Evolutionary conservation across 1,140 invertebrate species (phyloP), one percentile per base, ranked within the genome.

Genomic region (Habropoda laboriosa): DNA sequence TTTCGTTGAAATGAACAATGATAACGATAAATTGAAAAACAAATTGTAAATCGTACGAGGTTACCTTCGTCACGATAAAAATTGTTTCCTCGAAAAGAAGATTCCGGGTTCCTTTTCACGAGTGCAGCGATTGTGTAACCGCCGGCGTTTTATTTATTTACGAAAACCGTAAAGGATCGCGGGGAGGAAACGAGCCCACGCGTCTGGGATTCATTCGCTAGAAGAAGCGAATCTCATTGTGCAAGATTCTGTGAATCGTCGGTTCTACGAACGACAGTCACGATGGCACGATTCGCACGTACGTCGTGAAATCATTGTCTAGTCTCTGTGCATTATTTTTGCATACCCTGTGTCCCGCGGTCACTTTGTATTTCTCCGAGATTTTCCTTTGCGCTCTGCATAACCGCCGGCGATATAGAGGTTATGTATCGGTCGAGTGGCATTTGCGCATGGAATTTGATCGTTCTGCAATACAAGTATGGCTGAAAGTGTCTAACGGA

Each of bases 191-290:
- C 8, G 18, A 27, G 21, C 32, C 24, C 35, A 5, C 21, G 38
- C 6, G 13, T 38, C 32, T 35, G 38, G n/a, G 58, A 64, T 66
- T 32, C n/a, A 32, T 27, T 63, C 35, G 35, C 13, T 16, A 53
- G 35, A 75, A 27, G 27, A n/a, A n/a, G n/a, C n/a, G n/a, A 24
- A 66, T 66, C 72, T 66, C 61, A 57, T 76, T 76, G 61, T 76
- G 73, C 38, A 76, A 76, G 73, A 67, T 67, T 67, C 73, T 67
- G 61, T 76, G 73, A 76, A 76, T 66, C 63, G 8, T 30, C 73
- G 73, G 63, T 67, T 76, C 73, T 76, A 21, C 51, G 73, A 76
- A 76, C 38, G 13, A 3, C 49, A 21, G 3, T 12, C 24, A 12
- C 38, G 72, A 30, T 38, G 60, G 58, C 73, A 75, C 73, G 49